These are phyloP conservation scores for Drosophila pseudoobscura DNA, from an alignment of 1,140 invertebrate genomes.

Conservation along the genomic window DNA sequence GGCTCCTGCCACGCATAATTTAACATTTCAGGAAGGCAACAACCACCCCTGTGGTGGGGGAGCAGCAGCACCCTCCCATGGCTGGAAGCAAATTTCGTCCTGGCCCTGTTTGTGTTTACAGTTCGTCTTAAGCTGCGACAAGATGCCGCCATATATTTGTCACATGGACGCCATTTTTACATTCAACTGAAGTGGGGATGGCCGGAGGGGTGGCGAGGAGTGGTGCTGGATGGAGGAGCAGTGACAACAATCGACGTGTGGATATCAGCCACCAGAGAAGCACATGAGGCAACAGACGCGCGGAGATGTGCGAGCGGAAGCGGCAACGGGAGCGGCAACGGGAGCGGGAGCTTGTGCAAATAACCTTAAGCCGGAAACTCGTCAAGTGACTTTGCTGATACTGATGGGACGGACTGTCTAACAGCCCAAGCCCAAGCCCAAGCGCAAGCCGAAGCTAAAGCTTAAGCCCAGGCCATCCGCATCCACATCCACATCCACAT, in stretches of 20 bases:
- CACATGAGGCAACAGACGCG: background rate
- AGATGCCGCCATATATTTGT: slow-evolving; percentile 71
- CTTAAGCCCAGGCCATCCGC: background rate
- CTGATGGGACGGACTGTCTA: slow-evolving; percentile 11
- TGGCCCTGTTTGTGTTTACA: slow-evolving; percentile 70
- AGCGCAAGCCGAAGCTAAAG: background rate
- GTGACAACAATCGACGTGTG: slow-evolving; percentile 68
- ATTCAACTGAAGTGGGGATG: slow-evolving; percentile 12
- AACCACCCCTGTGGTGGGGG: background rate
- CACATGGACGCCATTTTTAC: slow-evolving; percentile 73
- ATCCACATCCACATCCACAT: slow-evolving; percentile 2
- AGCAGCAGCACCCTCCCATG: slow-evolving; percentile 2
- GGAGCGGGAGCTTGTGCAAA: slow-evolving; percentile 60
- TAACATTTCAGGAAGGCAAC: slow-evolving; percentile 39
- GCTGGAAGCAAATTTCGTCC: slow-evolving; percentile 24
- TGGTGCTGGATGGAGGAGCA: slow-evolving; percentile 15
- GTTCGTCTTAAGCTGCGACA: slow-evolving; percentile 72
- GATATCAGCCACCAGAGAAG: slow-evolving; percentile 56
- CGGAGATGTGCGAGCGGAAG: background rate
- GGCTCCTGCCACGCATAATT: slow-evolving; percentile 65
- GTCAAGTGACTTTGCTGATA: slow-evolving; percentile 69
- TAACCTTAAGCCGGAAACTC: slow-evolving; percentile 74
- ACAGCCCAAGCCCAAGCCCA: background rate
- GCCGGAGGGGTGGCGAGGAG: background rate
- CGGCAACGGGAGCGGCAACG: background rate